phyloP scores from a whole-genome alignment of 2,888 invertebrate genomes.

The Dicycla oo region DNA sequence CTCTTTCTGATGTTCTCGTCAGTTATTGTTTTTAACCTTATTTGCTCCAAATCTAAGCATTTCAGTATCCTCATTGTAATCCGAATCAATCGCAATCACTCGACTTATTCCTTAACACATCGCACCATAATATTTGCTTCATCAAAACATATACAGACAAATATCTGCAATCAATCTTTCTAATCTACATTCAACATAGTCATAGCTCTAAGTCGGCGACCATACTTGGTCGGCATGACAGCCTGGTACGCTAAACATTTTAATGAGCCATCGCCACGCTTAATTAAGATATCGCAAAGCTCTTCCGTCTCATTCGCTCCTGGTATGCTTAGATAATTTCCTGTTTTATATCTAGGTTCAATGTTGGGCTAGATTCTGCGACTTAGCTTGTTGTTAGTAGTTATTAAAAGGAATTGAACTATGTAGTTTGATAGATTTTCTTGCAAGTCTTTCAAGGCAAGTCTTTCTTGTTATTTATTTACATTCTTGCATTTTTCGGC shows the following conservation, averaged over 20 bases:
- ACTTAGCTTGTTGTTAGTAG: not conserved
- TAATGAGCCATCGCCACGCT: slow-evolving; percentile 70
- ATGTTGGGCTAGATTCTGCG: slow-evolving; percentile 48
- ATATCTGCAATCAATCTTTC: slow-evolving; percentile 41
- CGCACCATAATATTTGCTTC: not conserved
- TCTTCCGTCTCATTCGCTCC: slow-evolving; percentile 59
- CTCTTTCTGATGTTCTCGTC: not conserved
- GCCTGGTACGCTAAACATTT: slow-evolving; percentile 70
- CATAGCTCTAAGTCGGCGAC: slow-evolving; percentile 28
- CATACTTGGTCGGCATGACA: slow-evolving; percentile 60
- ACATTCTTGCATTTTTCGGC: not conserved
- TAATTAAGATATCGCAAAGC: slow-evolving; percentile 72
- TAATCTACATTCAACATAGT: slow-evolving; percentile 34
- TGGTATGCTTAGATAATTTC: slow-evolving; percentile 59
- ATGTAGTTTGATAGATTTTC: not conserved
- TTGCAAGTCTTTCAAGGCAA: not conserved
- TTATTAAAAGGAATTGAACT: slow-evolving; percentile 16
- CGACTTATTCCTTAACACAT: not conserved
- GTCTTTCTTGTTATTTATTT: not conserved
- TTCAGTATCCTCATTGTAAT: not conserved
- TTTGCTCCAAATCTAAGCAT: not conserved
- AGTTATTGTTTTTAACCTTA: not conserved
- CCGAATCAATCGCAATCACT: not conserved
- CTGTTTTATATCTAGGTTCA: slow-evolving; percentile 58
- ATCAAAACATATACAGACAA: not conserved